Base-by-base conservation (phyloP, 2,113 vertebrate species). In the rat (Rattus norvegicus) region DNA sequence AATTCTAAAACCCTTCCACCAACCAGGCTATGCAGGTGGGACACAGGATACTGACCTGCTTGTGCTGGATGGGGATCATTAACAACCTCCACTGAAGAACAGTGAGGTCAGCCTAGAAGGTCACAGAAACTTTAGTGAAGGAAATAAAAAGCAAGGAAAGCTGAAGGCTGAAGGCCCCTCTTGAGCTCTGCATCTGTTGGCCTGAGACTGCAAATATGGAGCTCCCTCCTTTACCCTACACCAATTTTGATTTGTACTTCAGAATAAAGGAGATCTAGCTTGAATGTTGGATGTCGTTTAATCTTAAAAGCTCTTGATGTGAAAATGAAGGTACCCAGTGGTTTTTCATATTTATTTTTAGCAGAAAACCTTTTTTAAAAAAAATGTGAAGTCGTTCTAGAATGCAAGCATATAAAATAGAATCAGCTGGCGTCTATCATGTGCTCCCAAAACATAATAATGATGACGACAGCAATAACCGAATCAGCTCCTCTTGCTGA, bases 311-410 rank as follows among this genome's bases (percentile, higher is more conserved):
- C 96, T 89, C 90, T 98, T 88, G 92, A 95, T 94, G 77, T 92
- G 94, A 97, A 97, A 97, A 96, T 96, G 94, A 97, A 92, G 77
- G 83, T 88, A 54, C 83, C 90, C 86, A 86, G 54, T 96, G 95
- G 86, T 91, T 96, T 93, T 95, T 69, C 83, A 54, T 54, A 73
- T 75, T 94, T 97, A 97, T 96, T 98, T 98, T 98, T 98, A 98
- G 94, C 79, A 91, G 75, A 96, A 92, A 97, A 90, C 3, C 63
- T 63, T 96, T 73, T 22, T n/a, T 52, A 72, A 65, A 30, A 76
- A 43, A 17, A 63, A 43, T 43, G 26, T 14, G n/a, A 92, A 95
- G 90, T 43, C 91, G 81, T 81, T 43, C 26, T 36, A 92, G 90
- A 93, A 86, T 83, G 81, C 69, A 65, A 70, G 94, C 76, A 88